Evolutionary conservation across 1,140 invertebrate species (phyloP), one percentile per base, ranked within the genome.

Genomic region (Diachasma alloeum): DNA sequence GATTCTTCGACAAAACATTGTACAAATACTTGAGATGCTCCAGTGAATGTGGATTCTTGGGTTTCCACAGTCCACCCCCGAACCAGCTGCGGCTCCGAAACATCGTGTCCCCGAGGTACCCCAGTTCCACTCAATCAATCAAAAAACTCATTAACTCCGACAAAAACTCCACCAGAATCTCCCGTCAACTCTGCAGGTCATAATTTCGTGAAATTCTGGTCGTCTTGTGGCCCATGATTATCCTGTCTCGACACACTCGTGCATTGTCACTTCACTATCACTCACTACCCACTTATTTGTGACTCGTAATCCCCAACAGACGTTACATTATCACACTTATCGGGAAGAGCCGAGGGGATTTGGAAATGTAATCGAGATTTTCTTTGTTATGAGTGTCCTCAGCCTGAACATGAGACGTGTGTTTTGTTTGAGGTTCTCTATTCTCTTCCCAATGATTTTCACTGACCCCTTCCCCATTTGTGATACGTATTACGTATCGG

Each of bases 11-110:
- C 73, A 99, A 91, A 71, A 99, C 94, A 90, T 96, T 97, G 87
- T 99, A 97, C 67, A 99, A 90, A 91, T 99, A 99, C 94, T 99
- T 98, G 5, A 99, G 91, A 88, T 98, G 96, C 83, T 99, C 97
- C 80, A 98, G 90, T 0, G 98, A 99, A 92, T 99, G 96, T 70
- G 94, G 96, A 91, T 98, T 98, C 90, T 98, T 98, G 2, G 97
- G 97, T 81, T 96, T 96, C 87, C 96, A 97, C 89, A 97, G 91
- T 73, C 94, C 94, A 76, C 95, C 94, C 22, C 93, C 95, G 87
- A 97, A 96, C 95, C 95, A 96, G 85, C 95, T 96, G 79, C 94
- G 91, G 91, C 95, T 96, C 78, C 95, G 92, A 91, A 96, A 96
- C 95, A 96, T 96, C 78, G 81, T 83, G 72, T 63, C 36, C 31